These are phyloP conservation scores for Tragelaphus strepsiceros DNA, from an alignment of 2,113 vertebrate species.

Conservation along the genomic window DNA sequence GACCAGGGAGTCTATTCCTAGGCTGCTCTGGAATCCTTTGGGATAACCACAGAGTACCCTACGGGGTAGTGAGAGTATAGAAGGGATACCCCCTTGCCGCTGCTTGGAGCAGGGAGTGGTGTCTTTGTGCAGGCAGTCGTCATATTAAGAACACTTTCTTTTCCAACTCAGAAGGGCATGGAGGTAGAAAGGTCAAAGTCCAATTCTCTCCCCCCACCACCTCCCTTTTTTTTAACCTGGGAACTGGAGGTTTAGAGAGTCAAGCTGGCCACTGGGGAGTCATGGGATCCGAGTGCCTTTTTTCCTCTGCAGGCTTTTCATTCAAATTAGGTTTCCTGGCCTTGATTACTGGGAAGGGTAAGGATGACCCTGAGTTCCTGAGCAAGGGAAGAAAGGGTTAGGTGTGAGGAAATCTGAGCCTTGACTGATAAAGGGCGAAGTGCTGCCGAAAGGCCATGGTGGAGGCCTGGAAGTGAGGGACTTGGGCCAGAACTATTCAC, in stretches of 20 bases:
- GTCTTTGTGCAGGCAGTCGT: neutral
- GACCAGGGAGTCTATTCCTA: neutral
- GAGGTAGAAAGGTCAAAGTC: neutral
- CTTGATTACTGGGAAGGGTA: neutral
- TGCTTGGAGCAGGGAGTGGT: neutral
- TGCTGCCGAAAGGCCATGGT: neutral
- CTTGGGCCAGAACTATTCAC: neutral
- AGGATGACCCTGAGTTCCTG: neutral
- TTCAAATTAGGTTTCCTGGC: conserved; percentile 2
- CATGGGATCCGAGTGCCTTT: neutral
- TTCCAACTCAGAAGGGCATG: neutral
- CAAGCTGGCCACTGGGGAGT: neutral
- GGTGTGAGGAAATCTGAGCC: neutral
- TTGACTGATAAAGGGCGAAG: neutral
- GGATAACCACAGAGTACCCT: neutral
- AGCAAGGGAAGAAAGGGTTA: neutral
- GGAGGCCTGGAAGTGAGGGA: neutral
- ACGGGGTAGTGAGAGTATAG: neutral
- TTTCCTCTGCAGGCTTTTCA: conserved; percentile 12
- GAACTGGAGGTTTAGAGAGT: neutral
- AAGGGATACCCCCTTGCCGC: neutral
- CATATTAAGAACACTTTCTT: neutral
- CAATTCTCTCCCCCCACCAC: neutral
- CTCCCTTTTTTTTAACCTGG: neutral
- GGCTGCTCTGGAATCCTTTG: neutral